A percentile compares a stretch with the other conserved stretches of the same genome.
These are phyloP conservation scores for Salvator merianae DNA, from an alignment of 2,113 vertebrate genomes.

Conservation along the genomic window DNA sequence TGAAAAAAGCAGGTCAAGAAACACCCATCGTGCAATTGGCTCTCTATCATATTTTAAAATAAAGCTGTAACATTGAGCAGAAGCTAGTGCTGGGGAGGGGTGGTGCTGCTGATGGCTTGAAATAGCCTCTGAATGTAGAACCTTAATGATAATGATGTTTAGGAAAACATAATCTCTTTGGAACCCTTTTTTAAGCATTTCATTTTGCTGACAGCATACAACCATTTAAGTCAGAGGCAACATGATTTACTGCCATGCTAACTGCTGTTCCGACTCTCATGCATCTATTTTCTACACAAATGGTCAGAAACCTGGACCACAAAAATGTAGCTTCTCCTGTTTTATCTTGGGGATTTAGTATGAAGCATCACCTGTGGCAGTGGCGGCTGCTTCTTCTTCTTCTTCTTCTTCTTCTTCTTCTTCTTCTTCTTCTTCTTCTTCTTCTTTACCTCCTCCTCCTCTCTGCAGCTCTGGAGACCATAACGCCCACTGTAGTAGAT, in stretches of 20 bases:
- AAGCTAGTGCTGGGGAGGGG: conserved; percentile 20
- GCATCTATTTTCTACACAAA: conserved; percentile 46
- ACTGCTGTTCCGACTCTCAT: conserved; percentile 11
- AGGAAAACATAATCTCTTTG: conserved; percentile 26
- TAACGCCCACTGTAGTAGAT: not conserved
- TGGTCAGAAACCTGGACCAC: conserved; percentile 24
- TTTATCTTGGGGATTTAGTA: conserved; percentile 25
- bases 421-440: too few relatives aligned
- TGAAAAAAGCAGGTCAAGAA: not conserved
- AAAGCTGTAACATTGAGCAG: conserved; percentile 21
- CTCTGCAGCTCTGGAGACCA: not conserved
- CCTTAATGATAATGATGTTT: conserved; percentile 6
- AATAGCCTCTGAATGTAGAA: conserved; percentile 6
- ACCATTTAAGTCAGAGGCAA: conserved; percentile 34
- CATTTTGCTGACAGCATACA: conserved; percentile 21
- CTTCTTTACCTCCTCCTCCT: too few relatives aligned
- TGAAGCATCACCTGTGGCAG: not conserved
- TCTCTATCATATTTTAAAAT: conserved; percentile 39
- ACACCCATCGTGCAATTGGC: not conserved
- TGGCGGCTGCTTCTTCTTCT: too few relatives aligned
- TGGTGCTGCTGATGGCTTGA: not conserved
- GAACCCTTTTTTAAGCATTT: conserved; percentile 30
- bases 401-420: too few relatives aligned
- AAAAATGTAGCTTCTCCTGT: conserved; percentile 25
- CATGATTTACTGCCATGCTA: conserved; percentile 21